phyloP scores from a whole-genome alignment of 1,140 invertebrate genomes.

The Euwallacea fornicatus region DNA sequence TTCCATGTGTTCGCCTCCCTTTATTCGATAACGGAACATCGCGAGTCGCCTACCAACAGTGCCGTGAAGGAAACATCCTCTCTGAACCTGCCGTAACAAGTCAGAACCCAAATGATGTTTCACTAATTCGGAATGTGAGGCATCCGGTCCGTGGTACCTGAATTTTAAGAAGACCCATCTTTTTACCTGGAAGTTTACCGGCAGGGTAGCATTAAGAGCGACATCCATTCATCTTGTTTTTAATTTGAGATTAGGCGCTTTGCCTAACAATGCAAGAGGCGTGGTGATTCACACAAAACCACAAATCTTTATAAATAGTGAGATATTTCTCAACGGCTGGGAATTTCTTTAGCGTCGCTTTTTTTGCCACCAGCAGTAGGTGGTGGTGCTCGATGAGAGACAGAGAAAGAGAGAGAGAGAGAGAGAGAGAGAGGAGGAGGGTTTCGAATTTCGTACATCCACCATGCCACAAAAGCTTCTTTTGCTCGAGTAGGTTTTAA shows the following conservation, averaged over 20 bases:
- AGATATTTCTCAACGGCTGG: conserved; percentile 2
- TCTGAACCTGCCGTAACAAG: too few species aligned
- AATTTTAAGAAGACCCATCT: conserved; percentile 33
- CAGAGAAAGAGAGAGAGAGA: too few species aligned
- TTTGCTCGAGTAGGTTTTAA: conserved; percentile 8
- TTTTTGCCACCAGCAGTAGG: background rate
- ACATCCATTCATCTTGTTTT: conserved; percentile 30
- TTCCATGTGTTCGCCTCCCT: too few species aligned
- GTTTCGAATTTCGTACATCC: conserved; percentile 11
- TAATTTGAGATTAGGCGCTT: conserved; percentile 22
- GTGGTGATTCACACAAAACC: conserved; percentile 27
- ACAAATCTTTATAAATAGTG: conserved; percentile 27
- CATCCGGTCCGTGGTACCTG: conserved; percentile 33
- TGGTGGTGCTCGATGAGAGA: background rate
- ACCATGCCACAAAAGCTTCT: conserved; percentile 10
- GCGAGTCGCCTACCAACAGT: too few species aligned
- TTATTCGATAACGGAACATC: too few species aligned
- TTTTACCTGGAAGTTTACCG: conserved; percentile 37
- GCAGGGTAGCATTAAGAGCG: conserved; percentile 16
- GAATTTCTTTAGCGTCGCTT: conserved; percentile 9
- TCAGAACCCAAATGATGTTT: too few species aligned
- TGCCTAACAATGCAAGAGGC: conserved; percentile 8
- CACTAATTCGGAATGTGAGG: conserved; percentile 26
- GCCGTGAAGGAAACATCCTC: too few species aligned
- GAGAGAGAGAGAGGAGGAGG: too few species aligned